phyloP scores from a whole-genome alignment of 2,113 vertebrate genomes.

The Oreotrochilus melanogaster region DNA sequence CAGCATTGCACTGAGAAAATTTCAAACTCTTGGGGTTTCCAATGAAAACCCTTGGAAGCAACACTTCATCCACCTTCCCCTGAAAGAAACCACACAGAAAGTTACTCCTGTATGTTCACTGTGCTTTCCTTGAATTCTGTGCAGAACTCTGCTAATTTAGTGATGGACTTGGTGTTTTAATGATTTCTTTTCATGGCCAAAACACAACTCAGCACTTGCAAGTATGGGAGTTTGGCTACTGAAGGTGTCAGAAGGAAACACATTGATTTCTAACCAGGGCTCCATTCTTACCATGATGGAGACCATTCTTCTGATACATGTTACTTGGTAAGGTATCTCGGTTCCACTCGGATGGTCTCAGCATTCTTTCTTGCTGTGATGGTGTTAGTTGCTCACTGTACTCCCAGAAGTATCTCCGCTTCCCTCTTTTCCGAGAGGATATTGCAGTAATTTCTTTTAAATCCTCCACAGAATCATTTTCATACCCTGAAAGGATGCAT shows the following conservation, averaged over 20 bases:
- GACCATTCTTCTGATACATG: constrained; percentile 97
- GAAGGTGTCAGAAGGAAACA: background rate
- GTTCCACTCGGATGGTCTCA: constrained; percentile 95
- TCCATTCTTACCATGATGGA: constrained; percentile 85
- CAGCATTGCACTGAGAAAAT: background rate
- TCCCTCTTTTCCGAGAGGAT: constrained; percentile 93
- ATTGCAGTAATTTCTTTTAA: constrained; percentile 92
- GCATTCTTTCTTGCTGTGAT: constrained; percentile 92
- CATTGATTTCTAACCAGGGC: background rate
- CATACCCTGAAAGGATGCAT: constrained; percentile 85
- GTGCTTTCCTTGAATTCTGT: background rate
- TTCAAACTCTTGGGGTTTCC: background rate
- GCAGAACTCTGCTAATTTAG: background rate
- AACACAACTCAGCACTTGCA: background rate
- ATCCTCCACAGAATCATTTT: constrained; percentile 92
- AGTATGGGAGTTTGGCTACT: background rate
- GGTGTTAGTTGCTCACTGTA: constrained; percentile 96
- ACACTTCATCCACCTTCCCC: constrained; percentile 3
- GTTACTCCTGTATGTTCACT: background rate
- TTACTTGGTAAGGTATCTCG: constrained; percentile 96
- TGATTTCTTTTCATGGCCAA: background rate
- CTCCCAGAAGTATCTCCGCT: constrained; percentile 98
- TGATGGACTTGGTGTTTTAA: background rate
- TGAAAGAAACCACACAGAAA: constrained; percentile 1
- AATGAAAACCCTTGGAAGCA: background rate